Evolutionary conservation across 2,888 invertebrate species (phyloP), one percentile per base, ranked within the genome.

Genomic region (Chymomyza caudatula): DNA sequence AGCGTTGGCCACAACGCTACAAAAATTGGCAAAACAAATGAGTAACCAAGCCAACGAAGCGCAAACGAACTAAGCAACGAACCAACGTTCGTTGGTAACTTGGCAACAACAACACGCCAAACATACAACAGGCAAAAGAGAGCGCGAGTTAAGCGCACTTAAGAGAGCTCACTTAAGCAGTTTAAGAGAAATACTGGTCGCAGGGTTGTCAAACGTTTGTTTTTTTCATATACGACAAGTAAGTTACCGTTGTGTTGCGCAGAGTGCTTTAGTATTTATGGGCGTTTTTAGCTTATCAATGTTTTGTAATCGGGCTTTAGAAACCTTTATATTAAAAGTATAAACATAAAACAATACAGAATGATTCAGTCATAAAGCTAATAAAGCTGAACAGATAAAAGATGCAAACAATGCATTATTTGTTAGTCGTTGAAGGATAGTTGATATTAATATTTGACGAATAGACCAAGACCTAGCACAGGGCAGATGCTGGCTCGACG

Each of bases 21-120:
- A 68, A 81, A 81, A 81, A 85, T 81, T 84, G 83, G 83, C 83
- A 79, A 85, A 84, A 85, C 83, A 85, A 75, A 74, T 83, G 79
- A 83, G 86, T 87, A 87, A 85, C 86, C 86, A 86, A 86, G 69
- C 53, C 68, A 67, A 71, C 68, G 55, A 54, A 52, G 20, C 43
- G 23, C 58, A 25, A 58, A 80, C 74, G 72, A 72, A 60, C 61
- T 20, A 44, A 42, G 15, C 56, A 63, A 44, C 47, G 56, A 51
- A 19, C 17, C 8, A 17, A n/a, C 13, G 29, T 8, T 22, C 11
- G 42, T 20, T 42, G 56, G 43, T 83, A 80, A 58, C 83, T 80
- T 77, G 78, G 75, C 82, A 79, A 79, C 79, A 77, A 80, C 74
- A 74, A 77, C 71, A 72, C 8, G 51, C 29, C 17, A n/a, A 47